These are phyloP conservation scores for Drosophila aff. DNA, from an alignment of 1,140 invertebrate genomes.

Conservation along the genomic window DNA sequence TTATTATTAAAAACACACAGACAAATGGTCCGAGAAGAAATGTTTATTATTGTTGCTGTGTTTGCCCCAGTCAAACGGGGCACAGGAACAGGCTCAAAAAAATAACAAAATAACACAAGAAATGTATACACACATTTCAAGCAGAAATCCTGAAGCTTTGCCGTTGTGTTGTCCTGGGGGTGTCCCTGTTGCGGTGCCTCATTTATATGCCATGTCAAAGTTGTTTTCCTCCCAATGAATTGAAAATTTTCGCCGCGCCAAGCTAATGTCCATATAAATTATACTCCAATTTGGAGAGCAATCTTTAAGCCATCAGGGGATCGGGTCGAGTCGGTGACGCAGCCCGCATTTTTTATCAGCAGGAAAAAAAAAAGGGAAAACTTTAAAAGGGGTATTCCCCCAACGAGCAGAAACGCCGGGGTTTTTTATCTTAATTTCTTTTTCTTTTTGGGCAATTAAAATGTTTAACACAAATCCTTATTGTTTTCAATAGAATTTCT, in stretches of 20 bases:
- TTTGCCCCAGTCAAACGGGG: constrained; percentile 43
- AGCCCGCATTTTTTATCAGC: constrained; percentile 51
- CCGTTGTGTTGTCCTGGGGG: constrained; percentile 6
- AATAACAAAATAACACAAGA: constrained; percentile 22
- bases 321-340: constrained; percentile 7
- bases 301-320: constrained; percentile 57
- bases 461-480: background rate
- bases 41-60: constrained; percentile 47
- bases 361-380: background rate
- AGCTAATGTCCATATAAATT: constrained; percentile 53
- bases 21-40: constrained; percentile 60
- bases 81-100: constrained; percentile 24
- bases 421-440: background rate
- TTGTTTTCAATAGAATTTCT: background rate
- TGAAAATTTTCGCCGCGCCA: constrained; percentile 27
- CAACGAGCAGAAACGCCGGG: background rate
- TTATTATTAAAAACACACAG: constrained; percentile 81
- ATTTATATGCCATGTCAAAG: constrained; percentile 48
- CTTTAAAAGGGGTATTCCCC: constrained; percentile 22
- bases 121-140: constrained; percentile 17
- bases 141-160: constrained; percentile 5
- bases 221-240: constrained; percentile 38
- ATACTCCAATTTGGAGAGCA: constrained; percentile 34
- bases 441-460: background rate
- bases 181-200: constrained; percentile 15